Conservation (phyloP, 1,140 invertebrate species). For the Saccostrea echinata region DNA sequence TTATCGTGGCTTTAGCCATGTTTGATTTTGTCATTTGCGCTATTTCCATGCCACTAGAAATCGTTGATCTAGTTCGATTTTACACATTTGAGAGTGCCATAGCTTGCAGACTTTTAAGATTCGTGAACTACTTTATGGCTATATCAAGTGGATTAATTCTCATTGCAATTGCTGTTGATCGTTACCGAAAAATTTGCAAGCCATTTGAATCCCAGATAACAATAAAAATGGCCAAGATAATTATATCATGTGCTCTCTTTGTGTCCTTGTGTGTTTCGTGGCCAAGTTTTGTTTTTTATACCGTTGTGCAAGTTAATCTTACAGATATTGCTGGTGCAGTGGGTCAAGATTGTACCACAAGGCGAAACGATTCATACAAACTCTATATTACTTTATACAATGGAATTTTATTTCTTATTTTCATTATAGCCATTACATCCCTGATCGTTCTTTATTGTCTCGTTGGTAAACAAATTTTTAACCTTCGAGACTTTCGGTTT, state of each 20-base stretch:
- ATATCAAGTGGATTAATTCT: conserved; percentile 56
- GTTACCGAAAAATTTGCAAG: conserved; percentile 61
- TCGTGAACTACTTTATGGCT: conserved; percentile 56
- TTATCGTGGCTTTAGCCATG: conserved; percentile 61
- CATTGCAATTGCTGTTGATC: conserved; percentile 62
- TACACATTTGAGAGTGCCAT: conserved; percentile 58
- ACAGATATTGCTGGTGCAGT: conserved; percentile 42
- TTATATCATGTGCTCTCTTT: conserved; percentile 47
- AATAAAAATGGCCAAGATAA: conserved; percentile 44
- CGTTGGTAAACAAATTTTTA: conserved; percentile 48
- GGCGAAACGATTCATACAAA: conserved; percentile 40
- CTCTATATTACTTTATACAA: conserved; percentile 52
- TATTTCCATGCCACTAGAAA: conserved; percentile 63
- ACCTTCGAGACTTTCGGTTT: conserved; percentile 44
- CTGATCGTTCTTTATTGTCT: conserved; percentile 49
- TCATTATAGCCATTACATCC: conserved; percentile 34
- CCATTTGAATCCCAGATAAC: conserved; percentile 61
- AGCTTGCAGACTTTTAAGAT: conserved; percentile 59
- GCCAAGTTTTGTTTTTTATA: conserved; percentile 57
- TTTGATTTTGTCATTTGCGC: conserved; percentile 61
- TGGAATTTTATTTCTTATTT: conserved; percentile 44
- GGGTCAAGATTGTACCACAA: conserved; percentile 56
- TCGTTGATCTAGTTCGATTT: conserved; percentile 57
- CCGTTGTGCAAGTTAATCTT: conserved; percentile 47
- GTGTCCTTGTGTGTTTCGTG: conserved; percentile 49